A percentile compares a stretch with the other conserved stretches of the same genome.
These are phyloP conservation scores for Monomorium pharaonis DNA, from an alignment of 1,140 invertebrate species.

Conservation along the genomic window DNA sequence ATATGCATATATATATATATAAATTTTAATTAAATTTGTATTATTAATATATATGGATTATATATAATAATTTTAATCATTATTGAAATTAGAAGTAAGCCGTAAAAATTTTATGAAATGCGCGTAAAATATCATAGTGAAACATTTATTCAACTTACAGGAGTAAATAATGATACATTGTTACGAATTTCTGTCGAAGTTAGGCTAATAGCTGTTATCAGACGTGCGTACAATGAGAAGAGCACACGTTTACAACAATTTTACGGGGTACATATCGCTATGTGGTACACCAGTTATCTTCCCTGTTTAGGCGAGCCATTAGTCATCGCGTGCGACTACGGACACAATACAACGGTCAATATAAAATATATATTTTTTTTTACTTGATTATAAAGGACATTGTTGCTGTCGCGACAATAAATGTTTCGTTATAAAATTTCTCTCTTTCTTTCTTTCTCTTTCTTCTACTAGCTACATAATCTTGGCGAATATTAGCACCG, in stretches of 20 bases:
- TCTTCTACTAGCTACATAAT: slow-evolving; percentile 67
- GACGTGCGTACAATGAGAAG: slow-evolving; percentile 74
- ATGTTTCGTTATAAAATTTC: slow-evolving; percentile 76
- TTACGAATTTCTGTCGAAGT: slow-evolving; percentile 70
- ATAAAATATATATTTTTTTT: slow-evolving; percentile 71
- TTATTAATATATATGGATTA: too few species aligned
- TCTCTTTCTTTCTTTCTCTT: slow-evolving; percentile 15
- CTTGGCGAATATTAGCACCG: slow-evolving; percentile 75
- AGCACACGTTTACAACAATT: slow-evolving; percentile 74
- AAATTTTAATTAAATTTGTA: too few species aligned
- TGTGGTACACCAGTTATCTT: slow-evolving; percentile 47
- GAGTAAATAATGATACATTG: slow-evolving; percentile 77
- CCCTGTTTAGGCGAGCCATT: slow-evolving; percentile 37
- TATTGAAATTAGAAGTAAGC: not conserved
- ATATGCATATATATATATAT: not conserved
- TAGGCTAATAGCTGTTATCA: slow-evolving; percentile 69
- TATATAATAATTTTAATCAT: not conserved
- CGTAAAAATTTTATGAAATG: not conserved
- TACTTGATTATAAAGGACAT: slow-evolving; percentile 69
- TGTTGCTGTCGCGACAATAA: slow-evolving; percentile 71
- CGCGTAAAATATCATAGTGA: slow-evolving; percentile 69
- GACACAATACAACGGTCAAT: slow-evolving; percentile 62
- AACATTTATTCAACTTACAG: slow-evolving; percentile 83
- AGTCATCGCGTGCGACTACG: slow-evolving; percentile 40
- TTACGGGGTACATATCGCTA: slow-evolving; percentile 68